Evolutionary conservation across 2,113 vertebrate species (phyloP).

Genomic region (Aix galericulata): DNA sequence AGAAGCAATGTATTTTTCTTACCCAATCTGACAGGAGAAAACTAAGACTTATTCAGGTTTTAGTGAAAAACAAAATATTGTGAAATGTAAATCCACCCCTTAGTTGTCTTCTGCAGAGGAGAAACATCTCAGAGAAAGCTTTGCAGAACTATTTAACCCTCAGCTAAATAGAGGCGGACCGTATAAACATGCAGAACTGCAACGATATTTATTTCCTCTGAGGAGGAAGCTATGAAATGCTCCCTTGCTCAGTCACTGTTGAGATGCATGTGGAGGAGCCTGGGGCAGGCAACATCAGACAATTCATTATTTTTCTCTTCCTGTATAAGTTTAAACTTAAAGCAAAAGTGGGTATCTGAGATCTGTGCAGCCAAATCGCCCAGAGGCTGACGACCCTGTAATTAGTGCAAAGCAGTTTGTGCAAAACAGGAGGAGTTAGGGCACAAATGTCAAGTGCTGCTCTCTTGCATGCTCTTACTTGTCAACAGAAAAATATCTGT

Average conservation of each 20-base stretch:
- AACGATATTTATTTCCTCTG: neutral
- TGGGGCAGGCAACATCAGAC: neutral
- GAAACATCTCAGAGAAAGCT: neutral
- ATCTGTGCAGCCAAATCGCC: neutral
- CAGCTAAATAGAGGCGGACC: neutral
- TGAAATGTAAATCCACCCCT: constrained; percentile 19
- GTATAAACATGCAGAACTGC: neutral
- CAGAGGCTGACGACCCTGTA: neutral
- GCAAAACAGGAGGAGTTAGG: neutral
- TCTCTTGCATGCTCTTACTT: neutral
- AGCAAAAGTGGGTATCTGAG: neutral
- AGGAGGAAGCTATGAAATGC: neutral
- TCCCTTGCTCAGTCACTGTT: neutral
- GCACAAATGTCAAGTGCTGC: neutral
- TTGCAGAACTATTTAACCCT: neutral
- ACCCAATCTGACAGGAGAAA: constrained; percentile 28
- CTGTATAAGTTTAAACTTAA: neutral
- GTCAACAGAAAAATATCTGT: neutral
- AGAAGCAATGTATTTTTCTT: neutral
- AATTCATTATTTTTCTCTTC: neutral
- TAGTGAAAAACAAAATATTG: constrained; percentile 24
- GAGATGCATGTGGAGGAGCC: neutral
- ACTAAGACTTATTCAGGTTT: neutral
- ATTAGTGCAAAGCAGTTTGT: neutral
- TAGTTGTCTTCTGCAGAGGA: neutral